Evolutionary conservation across 1,140 invertebrate genomes (phyloP).

Genomic region (Nasonia giraulti): DNA sequence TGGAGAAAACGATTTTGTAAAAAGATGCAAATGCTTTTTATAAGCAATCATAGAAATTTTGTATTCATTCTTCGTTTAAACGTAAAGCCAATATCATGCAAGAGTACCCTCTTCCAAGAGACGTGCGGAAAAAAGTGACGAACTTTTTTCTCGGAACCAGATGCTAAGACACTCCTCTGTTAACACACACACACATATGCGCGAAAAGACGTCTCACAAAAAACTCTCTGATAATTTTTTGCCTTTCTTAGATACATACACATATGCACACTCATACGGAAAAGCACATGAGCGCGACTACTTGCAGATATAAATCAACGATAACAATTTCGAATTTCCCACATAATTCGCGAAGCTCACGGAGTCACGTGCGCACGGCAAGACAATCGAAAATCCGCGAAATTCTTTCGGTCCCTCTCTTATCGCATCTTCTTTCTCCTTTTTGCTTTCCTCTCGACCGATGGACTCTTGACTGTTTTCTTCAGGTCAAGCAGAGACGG

Average conservation of each 20-base stretch:
- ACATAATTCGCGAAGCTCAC: conserved; percentile 27
- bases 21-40: too few relatives aligned
- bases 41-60: too few relatives aligned
- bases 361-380: not conserved
- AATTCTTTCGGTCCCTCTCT: conserved; percentile 11
- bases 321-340: conserved; percentile 32
- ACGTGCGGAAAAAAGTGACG: not conserved
- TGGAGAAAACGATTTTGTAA: too few relatives aligned
- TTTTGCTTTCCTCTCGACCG: conserved; percentile 8
- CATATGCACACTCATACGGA: too few relatives aligned
- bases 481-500: not conserved
- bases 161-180: not conserved
- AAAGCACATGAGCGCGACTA: too few relatives aligned
- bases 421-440: conserved; percentile 24
- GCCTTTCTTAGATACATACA: not conserved
- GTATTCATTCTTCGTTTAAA: too few relatives aligned
- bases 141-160: not conserved
- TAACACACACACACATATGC: too few relatives aligned
- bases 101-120: not conserved
- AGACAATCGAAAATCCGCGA: conserved; percentile 33
- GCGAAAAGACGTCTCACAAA: not conserved
- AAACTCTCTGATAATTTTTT: conserved; percentile 5
- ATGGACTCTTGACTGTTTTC: conserved; percentile 35
- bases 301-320: conserved; percentile 33
- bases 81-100: too few relatives aligned